Evolutionary conservation across 2,888 invertebrate species (phyloP).

Genomic region (Cosmorhoe ocellata): DNA sequence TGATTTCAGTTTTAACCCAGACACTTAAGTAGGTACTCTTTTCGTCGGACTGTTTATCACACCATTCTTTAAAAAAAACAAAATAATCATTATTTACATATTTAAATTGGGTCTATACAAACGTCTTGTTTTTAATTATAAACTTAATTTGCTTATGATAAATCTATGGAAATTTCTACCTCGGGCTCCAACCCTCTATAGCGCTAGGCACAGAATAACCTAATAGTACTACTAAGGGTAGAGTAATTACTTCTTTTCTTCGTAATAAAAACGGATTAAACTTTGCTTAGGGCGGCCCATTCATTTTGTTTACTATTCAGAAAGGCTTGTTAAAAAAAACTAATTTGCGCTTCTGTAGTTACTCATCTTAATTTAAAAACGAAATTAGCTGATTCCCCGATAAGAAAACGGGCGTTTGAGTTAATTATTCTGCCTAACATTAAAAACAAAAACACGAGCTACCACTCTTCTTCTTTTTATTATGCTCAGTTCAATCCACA

Average conservation of each 20-base stretch:
- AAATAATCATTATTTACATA: conserved; percentile 67
- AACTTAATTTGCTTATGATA: conserved; percentile 83
- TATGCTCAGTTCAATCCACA: too few relatives aligned
- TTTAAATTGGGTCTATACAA: conserved; percentile 80
- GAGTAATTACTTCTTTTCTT: conserved; percentile 83
- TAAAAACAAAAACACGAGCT: conserved; percentile 1
- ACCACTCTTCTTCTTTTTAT: too few relatives aligned
- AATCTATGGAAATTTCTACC: conserved; percentile 83
- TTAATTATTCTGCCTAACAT: conserved; percentile 20
- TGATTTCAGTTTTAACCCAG: too few relatives aligned
- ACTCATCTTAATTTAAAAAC: conserved; percentile 64
- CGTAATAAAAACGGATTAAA: conserved; percentile 83
- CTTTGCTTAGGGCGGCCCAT: conserved; percentile 81
- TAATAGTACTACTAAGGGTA: too few relatives aligned
- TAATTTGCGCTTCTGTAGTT: conserved; percentile 68
- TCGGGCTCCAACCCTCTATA: conserved; percentile 76
- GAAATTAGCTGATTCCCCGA: conserved; percentile 52
- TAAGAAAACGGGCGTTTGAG: conserved; percentile 25
- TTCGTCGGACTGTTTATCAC: too few relatives aligned
- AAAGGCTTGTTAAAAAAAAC: conserved; percentile 74
- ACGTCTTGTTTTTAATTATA: conserved; percentile 82
- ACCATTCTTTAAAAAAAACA: too few relatives aligned
- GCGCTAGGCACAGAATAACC: too few relatives aligned
- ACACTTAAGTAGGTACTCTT: too few relatives aligned
- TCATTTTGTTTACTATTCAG: conserved; percentile 81